phyloP scores from a whole-genome alignment of 1,140 invertebrate species.

The Papilio aristodemus region DNA sequence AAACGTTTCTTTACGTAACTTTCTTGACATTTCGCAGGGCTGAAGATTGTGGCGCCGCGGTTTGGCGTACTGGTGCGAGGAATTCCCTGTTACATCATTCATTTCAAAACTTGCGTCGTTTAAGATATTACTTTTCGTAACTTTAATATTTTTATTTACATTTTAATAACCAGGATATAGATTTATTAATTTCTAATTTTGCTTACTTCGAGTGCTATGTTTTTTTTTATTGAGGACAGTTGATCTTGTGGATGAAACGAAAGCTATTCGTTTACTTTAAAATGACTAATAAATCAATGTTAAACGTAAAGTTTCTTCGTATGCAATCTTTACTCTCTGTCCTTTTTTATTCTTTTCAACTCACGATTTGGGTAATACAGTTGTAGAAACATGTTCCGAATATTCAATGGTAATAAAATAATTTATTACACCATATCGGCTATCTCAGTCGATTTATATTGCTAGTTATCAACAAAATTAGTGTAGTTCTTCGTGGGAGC shows the following conservation, averaged over 20 bases:
- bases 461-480: slow-evolving; percentile 14
- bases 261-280: too few relatives aligned
- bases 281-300: too few relatives aligned
- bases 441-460: slow-evolving; percentile 15
- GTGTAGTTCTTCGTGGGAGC: slow-evolving; percentile 23
- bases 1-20: slow-evolving; percentile 56
- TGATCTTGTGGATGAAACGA: too few relatives aligned
- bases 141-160: slow-evolving; percentile 23
- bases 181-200: not conserved
- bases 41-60: slow-evolving; percentile 37
- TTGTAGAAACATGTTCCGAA: slow-evolving; percentile 1
- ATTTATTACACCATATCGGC: not conserved
- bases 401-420: not conserved
- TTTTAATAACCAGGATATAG: not conserved
- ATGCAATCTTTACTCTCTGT: too few relatives aligned
- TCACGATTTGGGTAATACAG: not conserved
- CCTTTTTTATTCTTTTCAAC: too few relatives aligned
- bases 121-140: slow-evolving; percentile 26
- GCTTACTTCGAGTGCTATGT: not conserved
- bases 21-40: slow-evolving; percentile 58
- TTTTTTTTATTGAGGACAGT: too few relatives aligned
- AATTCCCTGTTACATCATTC: slow-evolving; percentile 30
- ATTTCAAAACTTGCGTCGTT: slow-evolving; percentile 25
- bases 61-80: slow-evolving; percentile 22
- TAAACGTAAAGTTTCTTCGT: too few relatives aligned